phyloP scores from a whole-genome alignment of 1,140 invertebrate species.

The Drosophila nebulosa region DNA sequence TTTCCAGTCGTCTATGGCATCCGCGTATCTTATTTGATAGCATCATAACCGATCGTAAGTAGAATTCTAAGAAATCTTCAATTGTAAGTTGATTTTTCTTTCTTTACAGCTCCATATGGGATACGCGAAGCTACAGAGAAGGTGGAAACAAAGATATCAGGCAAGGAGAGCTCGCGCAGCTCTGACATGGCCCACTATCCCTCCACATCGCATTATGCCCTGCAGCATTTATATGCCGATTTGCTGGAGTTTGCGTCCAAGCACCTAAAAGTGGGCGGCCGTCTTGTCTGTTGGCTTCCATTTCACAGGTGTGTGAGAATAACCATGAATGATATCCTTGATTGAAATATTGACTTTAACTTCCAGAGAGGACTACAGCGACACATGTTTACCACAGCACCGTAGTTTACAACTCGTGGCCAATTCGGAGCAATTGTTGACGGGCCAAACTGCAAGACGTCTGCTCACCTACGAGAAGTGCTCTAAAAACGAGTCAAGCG shows the following conservation, averaged over 20 bases:
- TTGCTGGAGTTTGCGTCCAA: constrained; percentile 90
- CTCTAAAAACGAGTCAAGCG: constrained; percentile 77
- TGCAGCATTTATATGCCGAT: constrained; percentile 91
- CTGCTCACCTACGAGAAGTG: constrained; percentile 94
- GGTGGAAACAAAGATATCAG: constrained; percentile 86
- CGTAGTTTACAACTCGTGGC: constrained; percentile 88
- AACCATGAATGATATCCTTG: not conserved
- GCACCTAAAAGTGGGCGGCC: constrained; percentile 88
- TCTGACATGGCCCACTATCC: constrained; percentile 83
- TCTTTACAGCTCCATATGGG: constrained; percentile 93
- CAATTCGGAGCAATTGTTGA: constrained; percentile 94
- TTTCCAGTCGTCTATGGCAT: constrained; percentile 91
- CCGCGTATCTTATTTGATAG: constrained; percentile 88
- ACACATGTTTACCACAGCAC: constrained; percentile 90
- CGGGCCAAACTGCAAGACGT: constrained; percentile 88
- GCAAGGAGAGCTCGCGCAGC: constrained; percentile 80
- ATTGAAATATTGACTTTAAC: not conserved
- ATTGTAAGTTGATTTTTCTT: not conserved
- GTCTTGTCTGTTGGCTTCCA: constrained; percentile 96
- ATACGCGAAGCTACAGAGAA: constrained; percentile 94
- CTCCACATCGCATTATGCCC: constrained; percentile 92
- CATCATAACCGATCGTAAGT: constrained; percentile 97
- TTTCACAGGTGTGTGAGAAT: constrained; percentile 85
- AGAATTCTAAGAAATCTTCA: not conserved
- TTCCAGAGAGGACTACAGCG: constrained; percentile 87